Conservation (phyloP, 2,888 invertebrate species). For the Pemphredon lugubris region DNA sequence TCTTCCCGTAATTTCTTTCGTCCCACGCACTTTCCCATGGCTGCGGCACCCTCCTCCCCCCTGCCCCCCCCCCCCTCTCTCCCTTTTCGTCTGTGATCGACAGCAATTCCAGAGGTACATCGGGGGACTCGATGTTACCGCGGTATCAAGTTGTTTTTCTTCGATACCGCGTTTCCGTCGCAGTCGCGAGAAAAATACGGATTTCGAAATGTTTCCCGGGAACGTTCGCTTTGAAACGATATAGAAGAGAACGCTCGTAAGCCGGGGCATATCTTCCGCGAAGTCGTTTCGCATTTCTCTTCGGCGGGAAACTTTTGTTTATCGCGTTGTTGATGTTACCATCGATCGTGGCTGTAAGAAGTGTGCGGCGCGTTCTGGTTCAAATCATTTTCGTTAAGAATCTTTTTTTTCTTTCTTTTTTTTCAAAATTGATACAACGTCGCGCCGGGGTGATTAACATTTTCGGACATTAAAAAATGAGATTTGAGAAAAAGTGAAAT, state of each 20-base stretch:
- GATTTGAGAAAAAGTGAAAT: too few relatives aligned
- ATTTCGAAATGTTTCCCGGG: conserved; percentile 23
- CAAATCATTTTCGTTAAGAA: too few relatives aligned
- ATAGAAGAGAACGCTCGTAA: conserved; percentile 24
- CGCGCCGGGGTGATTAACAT: too few relatives aligned
- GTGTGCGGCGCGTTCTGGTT: too few relatives aligned
- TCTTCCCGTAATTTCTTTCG: not conserved
- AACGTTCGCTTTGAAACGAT: conserved; percentile 22
- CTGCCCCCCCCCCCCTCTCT: too few relatives aligned
- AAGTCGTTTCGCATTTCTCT: conserved; percentile 20
- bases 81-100: too few relatives aligned
- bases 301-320: conserved; percentile 25
- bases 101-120: not conserved
- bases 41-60: too few relatives aligned
- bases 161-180: conserved; percentile 18
- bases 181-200: conserved; percentile 27
- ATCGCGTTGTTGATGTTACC: not conserved
- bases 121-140: not conserved
- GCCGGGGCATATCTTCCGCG: conserved; percentile 26
- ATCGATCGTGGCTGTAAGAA: not conserved
- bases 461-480: too few relatives aligned
- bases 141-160: conserved; percentile 7
- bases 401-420: too few relatives aligned
- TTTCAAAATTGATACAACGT: too few relatives aligned
- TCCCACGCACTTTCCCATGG: too few relatives aligned